Base-by-base conservation (phyloP, 2,888 invertebrate species). In the Ornithoptera alexandrae region DNA sequence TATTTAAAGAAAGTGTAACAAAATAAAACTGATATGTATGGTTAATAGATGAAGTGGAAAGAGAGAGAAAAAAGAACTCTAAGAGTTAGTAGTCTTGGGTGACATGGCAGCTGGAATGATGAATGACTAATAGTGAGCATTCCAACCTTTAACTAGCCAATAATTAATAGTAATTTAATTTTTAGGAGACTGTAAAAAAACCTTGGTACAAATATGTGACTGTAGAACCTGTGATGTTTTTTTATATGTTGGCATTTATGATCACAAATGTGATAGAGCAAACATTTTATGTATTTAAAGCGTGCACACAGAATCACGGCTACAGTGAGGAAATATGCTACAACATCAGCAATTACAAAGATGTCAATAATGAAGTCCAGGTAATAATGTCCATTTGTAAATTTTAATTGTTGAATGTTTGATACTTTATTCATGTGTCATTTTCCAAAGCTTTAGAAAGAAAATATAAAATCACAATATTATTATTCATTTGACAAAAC, bases 201-300 rank as follows among this genome's bases (percentile, higher is more conserved):
- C 82, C 84, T 81, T 92, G 92, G 90, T 88, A 89, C 84, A 88
- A 82, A 73, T 81, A 91, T 42, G 93, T 96, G 67, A 95, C 97
- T 0, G 97, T 98, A 30, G 98, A 98, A 81, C 97, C 98, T 0
- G 94, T 96, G 0, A 95, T 98, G 95, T 96, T 97, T 82, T 89
- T 97, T 2, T 98, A 97, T 81, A 97, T 98, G 97, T 94, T 97
- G 93, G 96, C 97, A 1, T 96, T 94, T 78, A 96, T 97, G 96
- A 93, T 95, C 65, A 97, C 97, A 4, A 94, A 94, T 71, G 96
- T 97, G 0, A 94, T 96, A 50, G 97, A 97, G 79, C 96, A 97
- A 81, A 94, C 95, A 42, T 96, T 97, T 79, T 97, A 96, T 80
- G 92, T 96, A 1, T 93, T 96, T 79, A 96, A 96, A 88, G 95